A percentile compares a stretch with the other conserved stretches of the same genome.
These are phyloP conservation scores for Malurus cyaneus DNA, from an alignment of 2,113 vertebrate genomes.

Conservation along the genomic window DNA sequence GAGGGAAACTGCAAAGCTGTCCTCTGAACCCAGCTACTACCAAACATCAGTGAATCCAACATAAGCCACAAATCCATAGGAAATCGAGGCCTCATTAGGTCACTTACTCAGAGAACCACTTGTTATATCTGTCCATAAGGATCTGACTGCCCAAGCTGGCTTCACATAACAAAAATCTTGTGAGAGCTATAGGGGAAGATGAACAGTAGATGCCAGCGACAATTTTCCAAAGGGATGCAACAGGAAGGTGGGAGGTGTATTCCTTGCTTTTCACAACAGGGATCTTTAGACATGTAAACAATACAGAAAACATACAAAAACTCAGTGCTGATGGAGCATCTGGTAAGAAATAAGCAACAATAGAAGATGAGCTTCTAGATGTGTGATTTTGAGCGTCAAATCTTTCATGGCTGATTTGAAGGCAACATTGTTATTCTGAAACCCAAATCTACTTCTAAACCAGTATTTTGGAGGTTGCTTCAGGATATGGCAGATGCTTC, in stretches of 20 bases:
- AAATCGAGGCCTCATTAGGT: neutral
- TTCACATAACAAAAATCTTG: neutral
- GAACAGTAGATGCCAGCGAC: neutral
- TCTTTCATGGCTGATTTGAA: neutral
- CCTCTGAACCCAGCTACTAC: neutral
- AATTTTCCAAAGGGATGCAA: neutral
- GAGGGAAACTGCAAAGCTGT: neutral
- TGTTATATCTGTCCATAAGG: neutral
- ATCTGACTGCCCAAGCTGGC: neutral
- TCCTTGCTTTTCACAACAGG: neutral
- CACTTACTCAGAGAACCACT: neutral
- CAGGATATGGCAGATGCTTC: neutral
- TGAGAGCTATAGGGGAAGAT: neutral
- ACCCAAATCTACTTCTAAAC: neutral
- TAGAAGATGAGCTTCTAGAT: neutral
- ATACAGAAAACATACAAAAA: neutral
- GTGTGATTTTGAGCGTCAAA: neutral
- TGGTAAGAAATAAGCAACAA: neutral
- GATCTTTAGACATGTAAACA: neutral
- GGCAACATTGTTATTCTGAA: neutral
- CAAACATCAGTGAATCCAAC: neutral
- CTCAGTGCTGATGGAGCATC: neutral
- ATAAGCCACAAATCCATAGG: neutral
- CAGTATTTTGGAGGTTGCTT: neutral
- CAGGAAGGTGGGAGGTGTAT: neutral